These are phyloP conservation scores for Bos taurus DNA, from an alignment of 2,113 vertebrate genomes.

Conservation along the genomic window DNA sequence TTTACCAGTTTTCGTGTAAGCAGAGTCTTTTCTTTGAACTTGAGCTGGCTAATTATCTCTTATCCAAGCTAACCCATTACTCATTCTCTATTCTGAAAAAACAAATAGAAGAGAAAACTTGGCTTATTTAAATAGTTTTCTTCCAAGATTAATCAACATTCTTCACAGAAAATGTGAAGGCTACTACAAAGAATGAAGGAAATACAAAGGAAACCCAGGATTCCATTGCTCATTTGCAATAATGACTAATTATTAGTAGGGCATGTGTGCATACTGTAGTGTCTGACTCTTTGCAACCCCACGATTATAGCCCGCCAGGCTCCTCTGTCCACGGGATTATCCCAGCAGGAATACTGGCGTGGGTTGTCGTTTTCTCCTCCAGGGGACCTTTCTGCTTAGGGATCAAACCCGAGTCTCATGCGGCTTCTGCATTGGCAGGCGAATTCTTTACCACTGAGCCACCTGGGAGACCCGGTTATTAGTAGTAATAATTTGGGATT, in stretches of 20 bases:
- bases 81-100: background rate
- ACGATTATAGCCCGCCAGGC: background rate
- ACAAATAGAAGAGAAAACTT: background rate
- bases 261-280: rapidly evolving
- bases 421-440: rapidly evolving
- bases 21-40: background rate
- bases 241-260: background rate
- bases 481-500: too few species aligned
- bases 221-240: background rate
- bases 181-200: background rate
- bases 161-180: background rate
- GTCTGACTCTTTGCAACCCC: background rate
- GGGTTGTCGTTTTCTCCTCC: background rate
- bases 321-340: background rate
- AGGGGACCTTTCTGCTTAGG: background rate
- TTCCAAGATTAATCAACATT: background rate
- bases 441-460: background rate
- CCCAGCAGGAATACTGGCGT: background rate
- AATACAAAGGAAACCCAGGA: background rate
- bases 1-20: background rate
- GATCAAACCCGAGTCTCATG: background rate
- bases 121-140: background rate
- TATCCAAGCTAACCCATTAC: background rate
- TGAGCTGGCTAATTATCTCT: background rate
- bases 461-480: background rate